Evolutionary conservation across 2,797 vertebrate genomes (phyloP), one percentile per base, ranked within the genome.

Genomic region (Onychomys arenicola): DNA sequence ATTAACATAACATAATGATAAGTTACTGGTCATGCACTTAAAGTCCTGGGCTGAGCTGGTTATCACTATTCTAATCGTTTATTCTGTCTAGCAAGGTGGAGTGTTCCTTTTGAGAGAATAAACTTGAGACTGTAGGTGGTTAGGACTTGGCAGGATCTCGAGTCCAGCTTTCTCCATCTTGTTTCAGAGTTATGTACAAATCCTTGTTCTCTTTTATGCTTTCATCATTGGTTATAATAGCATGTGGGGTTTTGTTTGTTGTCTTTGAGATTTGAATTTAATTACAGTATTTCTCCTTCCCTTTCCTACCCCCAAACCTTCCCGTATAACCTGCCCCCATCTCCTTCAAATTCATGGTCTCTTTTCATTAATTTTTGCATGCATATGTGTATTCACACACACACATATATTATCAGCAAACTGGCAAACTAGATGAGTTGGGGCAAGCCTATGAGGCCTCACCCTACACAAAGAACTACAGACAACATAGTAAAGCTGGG

Each of bases 41-140:
- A 43, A 19, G 59, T 59, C 21, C 80, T 88, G 25, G 76, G 7
- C 23, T 81, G 67, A 69, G 75, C 76, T 73, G 84, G 0, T 88
- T 40, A 2, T 10, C 5, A 14, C 8, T 73, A 43, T 12, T 75
- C 5, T 17, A 82, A 63, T 69, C 37, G 25, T 81, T 88, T 86
- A 94, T 75, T 65, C n/a, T 84, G 63, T 40, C 34, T 65, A 85
- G 55, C 71, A 32, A 29, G 32, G 49, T 85, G 69, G 59, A 65
- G 19, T 93, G 57, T 93, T 94, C 55, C 21, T 46, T 57, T n/a
- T 40, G 37, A 40, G 91, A 81, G 77, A 93, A 90, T 78, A 69
- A 89, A 91, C 80, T 49, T 49, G 93, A 71, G 73, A 11, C 52
- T 43, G 34, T 43, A 52, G 49, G 32, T 80, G 65, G 43, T 94